These are phyloP conservation scores for Lampris incognitus DNA, from an alignment of 2,113 vertebrate species.

Conservation along the genomic window DNA sequence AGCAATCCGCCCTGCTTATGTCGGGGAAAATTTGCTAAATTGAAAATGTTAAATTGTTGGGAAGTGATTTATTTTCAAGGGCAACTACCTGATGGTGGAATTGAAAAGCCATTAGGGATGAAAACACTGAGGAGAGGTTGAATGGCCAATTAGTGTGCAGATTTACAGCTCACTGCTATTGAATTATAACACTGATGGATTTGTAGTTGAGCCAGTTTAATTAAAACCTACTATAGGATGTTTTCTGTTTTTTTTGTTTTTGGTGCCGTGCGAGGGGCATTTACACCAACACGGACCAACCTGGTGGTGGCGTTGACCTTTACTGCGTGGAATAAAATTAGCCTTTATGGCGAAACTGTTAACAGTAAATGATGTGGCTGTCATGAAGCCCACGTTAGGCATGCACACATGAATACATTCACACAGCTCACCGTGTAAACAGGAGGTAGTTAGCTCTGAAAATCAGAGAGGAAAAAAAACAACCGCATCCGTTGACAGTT, in stretches of 20 bases:
- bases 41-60: conserved; percentile 15
- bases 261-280: conserved; percentile 9
- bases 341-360: not conserved
- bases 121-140: conserved; percentile 49
- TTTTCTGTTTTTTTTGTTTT: not conserved
- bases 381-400: not conserved
- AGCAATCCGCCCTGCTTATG: conserved; percentile 39
- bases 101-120: conserved; percentile 56
- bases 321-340: not conserved
- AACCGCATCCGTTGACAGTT: conserved; percentile 18
- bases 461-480: conserved; percentile 9
- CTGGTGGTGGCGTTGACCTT: not conserved
- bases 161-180: conserved; percentile 21
- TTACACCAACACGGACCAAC: not conserved
- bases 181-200: conserved; percentile 43
- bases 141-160: conserved; percentile 48
- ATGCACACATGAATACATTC: not conserved
- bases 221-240: conserved; percentile 9
- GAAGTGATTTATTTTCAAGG: conserved; percentile 58
- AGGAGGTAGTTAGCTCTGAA: conserved; percentile 20
- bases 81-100: conserved; percentile 38
- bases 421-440: not conserved
- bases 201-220: conserved; percentile 35
- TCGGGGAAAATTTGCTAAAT: not conserved
- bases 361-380: not conserved